Percentiles rank a stretch among this genome's conserved stretches.
phyloP scores from a whole-genome alignment of 2,113 vertebrate species.

The Potamarius usumacintae region DNA sequence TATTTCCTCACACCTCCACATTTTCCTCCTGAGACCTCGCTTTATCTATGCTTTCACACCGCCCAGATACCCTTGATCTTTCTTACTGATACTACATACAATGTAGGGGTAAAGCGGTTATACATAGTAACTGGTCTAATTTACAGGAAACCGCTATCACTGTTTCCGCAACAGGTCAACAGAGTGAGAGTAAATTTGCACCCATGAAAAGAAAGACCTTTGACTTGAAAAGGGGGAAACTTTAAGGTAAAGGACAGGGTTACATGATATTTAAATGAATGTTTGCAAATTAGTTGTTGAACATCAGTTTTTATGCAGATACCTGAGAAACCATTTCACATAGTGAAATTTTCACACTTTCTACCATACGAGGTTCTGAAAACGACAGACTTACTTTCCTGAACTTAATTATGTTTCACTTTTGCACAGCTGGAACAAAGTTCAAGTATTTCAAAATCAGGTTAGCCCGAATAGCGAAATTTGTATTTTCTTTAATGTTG shows the following conservation, averaged over 20 bases:
- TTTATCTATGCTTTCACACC: constrained; percentile 28
- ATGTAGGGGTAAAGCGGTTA: constrained; percentile 24
- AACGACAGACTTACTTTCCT: not conserved
- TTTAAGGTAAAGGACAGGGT: not conserved
- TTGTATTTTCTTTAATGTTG: not conserved
- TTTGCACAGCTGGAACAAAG: not conserved
- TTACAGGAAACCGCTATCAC: constrained; percentile 51
- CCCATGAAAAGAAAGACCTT: constrained; percentile 27
- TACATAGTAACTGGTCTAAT: constrained; percentile 42
- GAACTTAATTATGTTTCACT: not conserved
- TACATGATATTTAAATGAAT: not conserved
- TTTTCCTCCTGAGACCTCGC: constrained; percentile 22
- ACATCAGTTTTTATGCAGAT: not conserved
- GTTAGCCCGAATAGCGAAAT: no score
- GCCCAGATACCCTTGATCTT: constrained; percentile 34
- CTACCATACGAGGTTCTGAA: not conserved
- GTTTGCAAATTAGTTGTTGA: not conserved
- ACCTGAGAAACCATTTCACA: not conserved
- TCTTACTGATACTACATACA: constrained; percentile 16
- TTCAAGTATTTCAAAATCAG: not conserved
- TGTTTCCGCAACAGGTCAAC: constrained; percentile 43
- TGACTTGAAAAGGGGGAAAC: constrained; percentile 19
- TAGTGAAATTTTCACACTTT: not conserved
- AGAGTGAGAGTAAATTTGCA: constrained; percentile 44
- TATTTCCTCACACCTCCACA: constrained; percentile 37